Conservation (phyloP, 2,113 vertebrate species). For the Sinocyclocheilus anophthalmus region DNA sequence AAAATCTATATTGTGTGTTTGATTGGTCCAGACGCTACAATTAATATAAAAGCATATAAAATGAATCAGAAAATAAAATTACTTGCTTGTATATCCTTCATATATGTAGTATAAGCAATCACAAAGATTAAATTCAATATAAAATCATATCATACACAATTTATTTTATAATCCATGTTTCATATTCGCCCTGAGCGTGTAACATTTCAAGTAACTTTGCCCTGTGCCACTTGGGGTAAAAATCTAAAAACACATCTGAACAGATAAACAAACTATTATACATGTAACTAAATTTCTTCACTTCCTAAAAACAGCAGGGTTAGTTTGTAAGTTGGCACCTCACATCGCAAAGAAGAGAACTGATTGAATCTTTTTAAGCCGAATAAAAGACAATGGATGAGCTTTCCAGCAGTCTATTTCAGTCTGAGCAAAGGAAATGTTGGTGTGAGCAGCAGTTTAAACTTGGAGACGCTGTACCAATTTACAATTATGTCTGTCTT, state of each 20-base stretch:
- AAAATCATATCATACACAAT: not conserved
- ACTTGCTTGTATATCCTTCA: not conserved
- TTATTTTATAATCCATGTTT: not conserved
- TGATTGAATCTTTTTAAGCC: not conserved
- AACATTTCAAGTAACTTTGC: not conserved
- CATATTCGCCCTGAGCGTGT: not conserved
- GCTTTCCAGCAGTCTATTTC: not conserved
- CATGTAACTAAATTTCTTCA: not conserved
- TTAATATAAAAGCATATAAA: not conserved
- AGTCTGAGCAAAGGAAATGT: conserved; percentile 9
- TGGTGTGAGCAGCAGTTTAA: not conserved
- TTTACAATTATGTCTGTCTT: not conserved
- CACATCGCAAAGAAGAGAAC: not conserved
- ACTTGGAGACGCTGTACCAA: not conserved
- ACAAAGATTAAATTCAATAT: not conserved
- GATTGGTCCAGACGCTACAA: too few species aligned
- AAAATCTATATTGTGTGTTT: too few species aligned
- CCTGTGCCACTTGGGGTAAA: not conserved
- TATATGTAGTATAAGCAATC: not conserved
- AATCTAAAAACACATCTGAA: not conserved
- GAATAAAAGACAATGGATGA: conserved; percentile 13
- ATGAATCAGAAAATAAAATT: not conserved
- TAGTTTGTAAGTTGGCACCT: not conserved
- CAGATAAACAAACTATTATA: not conserved
- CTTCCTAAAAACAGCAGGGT: not conserved